Base-by-base conservation (phyloP, 1,140 invertebrate genomes). In the Drosophila pandora region DNA sequence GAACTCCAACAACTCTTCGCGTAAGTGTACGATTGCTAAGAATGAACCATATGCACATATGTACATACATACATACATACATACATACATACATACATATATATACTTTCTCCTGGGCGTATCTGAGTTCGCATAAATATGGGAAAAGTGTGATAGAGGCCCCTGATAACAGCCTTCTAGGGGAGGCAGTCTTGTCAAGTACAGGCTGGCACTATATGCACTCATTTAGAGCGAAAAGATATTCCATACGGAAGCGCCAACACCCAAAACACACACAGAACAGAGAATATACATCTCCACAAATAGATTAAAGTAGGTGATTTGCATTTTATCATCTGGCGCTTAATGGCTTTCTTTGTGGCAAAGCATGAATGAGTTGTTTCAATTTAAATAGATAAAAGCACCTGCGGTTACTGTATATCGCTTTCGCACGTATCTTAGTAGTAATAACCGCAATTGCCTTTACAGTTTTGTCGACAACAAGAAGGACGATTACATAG, bases 401-500 rank as follows among this genome's bases (percentile, higher is more conserved):
- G 23, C 6, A 34, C 39, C 22, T 54, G 32, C 28, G 63, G 30
- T 60, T 30, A 41, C 4, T 25, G 13, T 12, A 9, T 45, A 59
- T 69, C 34, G 52, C 39, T 47, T 60, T 58, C 30, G 50, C 56
- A 60, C 49, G 30, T 70, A 41, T 25, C 58, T 3, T 59, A 65
- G 64, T 48, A 45, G 45, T 32, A 6, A 25, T 50, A 61, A 85
- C 71, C 63, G 13, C 56, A 45, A 52, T 63, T 37, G 28, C 50
- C n/a, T 60, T 67, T 85, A 71, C 2, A 91, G 90, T 21, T 89
- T 83, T 56, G 75, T 91, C 2, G 71, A 90, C 34, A 34, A 54
- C 41, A 88, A 91, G 52, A 85, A 89, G 25, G 9, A 12, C 7
- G 69, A 89, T 68, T 99, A 96, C 91, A 96, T 99, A 67, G 92